These are phyloP conservation scores for Drosophila guanche DNA, from an alignment of 1,140 invertebrate species.

Conservation along the genomic window DNA sequence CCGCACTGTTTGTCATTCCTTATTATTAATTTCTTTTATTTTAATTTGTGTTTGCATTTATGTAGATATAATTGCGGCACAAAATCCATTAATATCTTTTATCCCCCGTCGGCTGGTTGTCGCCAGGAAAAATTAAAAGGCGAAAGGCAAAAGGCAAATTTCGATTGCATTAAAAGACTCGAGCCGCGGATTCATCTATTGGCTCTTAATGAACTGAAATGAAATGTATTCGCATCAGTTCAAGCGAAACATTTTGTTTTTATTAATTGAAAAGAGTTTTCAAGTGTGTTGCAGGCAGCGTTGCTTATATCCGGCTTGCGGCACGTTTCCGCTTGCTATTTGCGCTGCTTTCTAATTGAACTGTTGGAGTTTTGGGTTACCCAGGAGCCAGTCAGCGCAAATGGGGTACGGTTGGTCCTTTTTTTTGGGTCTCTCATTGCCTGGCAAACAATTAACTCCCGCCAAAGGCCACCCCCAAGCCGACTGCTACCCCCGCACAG, in stretches of 20 bases:
- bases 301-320: conserved; percentile 74
- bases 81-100: conserved; percentile 78
- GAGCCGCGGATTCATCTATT: conserved; percentile 36
- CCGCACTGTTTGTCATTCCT: conserved; percentile 40
- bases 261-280: conserved; percentile 54
- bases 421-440: conserved; percentile 12
- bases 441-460: conserved; percentile 65
- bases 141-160: conserved; percentile 61
- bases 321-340: conserved; percentile 78
- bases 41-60: conserved; percentile 30
- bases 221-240: conserved; percentile 36
- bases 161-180: conserved; percentile 63
- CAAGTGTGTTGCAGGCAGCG: conserved; percentile 42
- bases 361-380: conserved; percentile 53
- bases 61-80: conserved; percentile 42
- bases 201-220: conserved; percentile 49
- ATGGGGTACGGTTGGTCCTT: conserved; percentile 20
- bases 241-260: conserved; percentile 28
- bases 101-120: conserved; percentile 57
- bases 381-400: conserved; percentile 15
- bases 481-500: conserved; percentile 1
- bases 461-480: neutral
- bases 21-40: conserved; percentile 36
- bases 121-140: conserved; percentile 47
- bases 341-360: conserved; percentile 64